Conservation (phyloP, 2,797 vertebrate genomes). For the Spinus pinus region DNA sequence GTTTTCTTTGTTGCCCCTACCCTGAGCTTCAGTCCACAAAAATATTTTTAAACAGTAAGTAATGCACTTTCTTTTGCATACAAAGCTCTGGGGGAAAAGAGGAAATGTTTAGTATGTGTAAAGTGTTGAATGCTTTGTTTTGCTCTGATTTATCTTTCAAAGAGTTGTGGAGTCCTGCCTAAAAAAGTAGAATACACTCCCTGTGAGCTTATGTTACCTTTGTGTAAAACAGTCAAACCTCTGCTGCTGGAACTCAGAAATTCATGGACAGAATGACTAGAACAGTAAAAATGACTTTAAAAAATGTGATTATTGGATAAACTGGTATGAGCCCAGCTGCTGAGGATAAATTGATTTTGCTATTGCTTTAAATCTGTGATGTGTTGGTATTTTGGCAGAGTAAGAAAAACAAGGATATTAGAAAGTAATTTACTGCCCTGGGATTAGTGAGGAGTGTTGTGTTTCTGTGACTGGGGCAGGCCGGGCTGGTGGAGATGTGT, state of each 20-base stretch:
- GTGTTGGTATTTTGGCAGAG: conserved; percentile 49
- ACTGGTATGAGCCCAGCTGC: background rate
- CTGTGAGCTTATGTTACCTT: background rate
- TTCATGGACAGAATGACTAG: background rate
- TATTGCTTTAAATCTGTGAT: conserved; percentile 41
- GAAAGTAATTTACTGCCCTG: conserved; percentile 38
- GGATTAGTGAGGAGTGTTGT: conserved; percentile 34
- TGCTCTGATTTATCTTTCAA: conserved; percentile 27
- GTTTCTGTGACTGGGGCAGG: conserved; percentile 21
- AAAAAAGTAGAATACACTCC: background rate
- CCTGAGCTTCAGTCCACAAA: background rate
- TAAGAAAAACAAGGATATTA: conserved; percentile 57
- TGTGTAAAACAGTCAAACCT: background rate
- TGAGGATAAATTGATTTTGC: conserved; percentile 42
- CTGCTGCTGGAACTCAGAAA: background rate
- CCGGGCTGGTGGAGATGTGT: conserved; percentile 35
- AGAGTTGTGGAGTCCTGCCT: background rate
- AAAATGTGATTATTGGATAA: conserved; percentile 6
- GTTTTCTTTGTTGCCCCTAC: background rate
- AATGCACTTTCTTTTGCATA: background rate
- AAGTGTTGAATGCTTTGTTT: background rate
- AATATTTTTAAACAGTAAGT: conserved; percentile 30
- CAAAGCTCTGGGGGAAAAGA: background rate
- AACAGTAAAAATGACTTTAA: conserved; percentile 3
- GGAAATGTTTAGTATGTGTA: conserved; percentile 12